Evolutionary conservation across 2,888 invertebrate genomes (phyloP), one percentile per base, ranked within the genome.

Genomic region (Lochmaea capreae): DNA sequence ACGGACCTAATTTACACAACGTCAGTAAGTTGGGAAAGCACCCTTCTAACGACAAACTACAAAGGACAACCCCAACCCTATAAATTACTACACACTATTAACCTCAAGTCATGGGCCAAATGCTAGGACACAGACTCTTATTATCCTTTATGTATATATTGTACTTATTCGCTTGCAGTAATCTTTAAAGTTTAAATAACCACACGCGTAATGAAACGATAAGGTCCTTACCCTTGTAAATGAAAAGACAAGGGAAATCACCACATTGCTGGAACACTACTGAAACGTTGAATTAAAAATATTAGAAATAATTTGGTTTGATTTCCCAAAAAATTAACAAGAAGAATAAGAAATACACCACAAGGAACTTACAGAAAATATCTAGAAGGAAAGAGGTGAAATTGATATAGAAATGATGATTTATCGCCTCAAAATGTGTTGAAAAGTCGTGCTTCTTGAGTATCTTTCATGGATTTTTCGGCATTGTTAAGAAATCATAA

Each of bases 61-160:
- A 65, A 73, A 73, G 63, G 68, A 68, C 68, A 73, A 65, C 67
- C 58, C 58, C 59, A 58, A 39, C 57, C 43, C 67, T 49, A 73
- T 73, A 73, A 73, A 73, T 73, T 68, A 58, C 18, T 58, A 16
- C 58, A 65, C 65, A 68, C 72, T 73, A 68, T 73, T 58, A 73
- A 68, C 67, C 54, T 57, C 58, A 33, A 63, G 67, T 63, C 18
- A 57, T 54, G 54, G 42, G 68, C 63, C 68, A 57, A 46, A 63
- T 49, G 46, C 33, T 49, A 61, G 68, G 14, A 68, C 33, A 68
- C 12, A 46, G 58, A 39, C 61, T 39, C 61, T 61, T 61, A 33
- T 61, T 26, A 61, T 61, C 61, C 61, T 61, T 33, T 33, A 39
- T 33, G 61, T 61, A 39, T 61, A 61, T 58, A n/a, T 54, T 54